Base-by-base conservation (phyloP, 2,888 invertebrate species). In the Tortricodes alternella region DNA sequence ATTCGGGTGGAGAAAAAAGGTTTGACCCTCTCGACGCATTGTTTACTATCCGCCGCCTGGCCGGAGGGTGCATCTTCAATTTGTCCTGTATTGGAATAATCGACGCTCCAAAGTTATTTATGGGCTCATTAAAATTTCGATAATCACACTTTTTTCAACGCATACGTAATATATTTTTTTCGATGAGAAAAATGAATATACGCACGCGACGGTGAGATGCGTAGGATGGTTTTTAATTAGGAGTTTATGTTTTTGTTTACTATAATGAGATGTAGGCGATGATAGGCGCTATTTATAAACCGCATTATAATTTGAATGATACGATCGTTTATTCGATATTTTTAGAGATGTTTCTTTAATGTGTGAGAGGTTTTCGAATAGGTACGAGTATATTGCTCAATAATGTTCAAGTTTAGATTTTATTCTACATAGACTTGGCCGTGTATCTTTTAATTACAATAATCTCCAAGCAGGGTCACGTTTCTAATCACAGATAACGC, bases 101-200 rank as follows among this genome's bases (percentile, higher is more conserved):
- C 84, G 81, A 82, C 73, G 75, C 67, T 68, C 68, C 73, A 63
- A 74, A 66, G 76, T 83, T 84, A 86, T 89, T 87, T 88, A 88
- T 84, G 74, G 74, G 63, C 82, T 88, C 87, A 89, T 88, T 89
- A 89, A 85, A 85, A 80, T 76, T 76, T 85, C 74, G 76, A 85
- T 86, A 80, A 86, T 84, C 83, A 84, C 75, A 74, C 66, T 71
- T 71, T 72, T 75, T 71, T 67, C 65, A 46, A 55, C 46, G 39
- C 59, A 53, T 60, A 53, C 56, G 58, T 58, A 55, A 53, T 35
- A 29, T 59, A 24, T 41, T 38, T 59, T 68, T 67, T 64, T 64
- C 27, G 43, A 41, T 16, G 29, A 18, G 49, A 51, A 41, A 37
- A 61, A 57, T 53, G 37, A 60, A 58, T 50, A 52, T 46, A 58